Evolutionary conservation across 2,797 vertebrate species (phyloP).

Genomic region (Parauchenoglanis ngamensis): DNA sequence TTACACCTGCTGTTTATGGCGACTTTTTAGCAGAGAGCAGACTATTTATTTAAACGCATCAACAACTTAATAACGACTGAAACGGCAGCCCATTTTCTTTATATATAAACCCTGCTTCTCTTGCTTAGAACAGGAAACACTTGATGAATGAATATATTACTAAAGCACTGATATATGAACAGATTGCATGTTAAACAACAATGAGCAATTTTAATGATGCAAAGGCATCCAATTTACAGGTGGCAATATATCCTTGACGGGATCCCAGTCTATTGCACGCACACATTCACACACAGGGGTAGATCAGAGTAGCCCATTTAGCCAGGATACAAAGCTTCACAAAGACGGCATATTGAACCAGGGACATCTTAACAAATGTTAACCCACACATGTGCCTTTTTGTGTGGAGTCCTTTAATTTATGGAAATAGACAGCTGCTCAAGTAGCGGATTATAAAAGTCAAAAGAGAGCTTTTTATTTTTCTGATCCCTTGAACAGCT

Average conservation of each 20-base stretch:
- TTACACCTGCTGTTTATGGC: background rate
- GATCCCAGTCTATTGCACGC: background rate
- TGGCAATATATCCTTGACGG: background rate
- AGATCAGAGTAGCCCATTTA: background rate
- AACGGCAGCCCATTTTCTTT: background rate
- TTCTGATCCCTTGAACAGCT: background rate
- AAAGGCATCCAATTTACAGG: background rate
- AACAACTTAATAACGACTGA: background rate
- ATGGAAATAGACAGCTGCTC: background rate
- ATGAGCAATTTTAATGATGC: background rate
- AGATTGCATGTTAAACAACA: background rate
- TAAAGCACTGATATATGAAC: background rate
- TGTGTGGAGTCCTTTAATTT: background rate
- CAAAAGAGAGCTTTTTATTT: background rate
- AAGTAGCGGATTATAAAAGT: background rate
- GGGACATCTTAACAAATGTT: background rate
- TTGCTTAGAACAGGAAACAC: background rate
- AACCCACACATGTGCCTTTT: background rate
- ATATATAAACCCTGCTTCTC: background rate
- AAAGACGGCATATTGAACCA: background rate
- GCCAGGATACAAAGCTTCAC: background rate
- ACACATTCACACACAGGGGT: background rate
- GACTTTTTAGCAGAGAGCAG: too few species aligned
- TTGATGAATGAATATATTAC: background rate
- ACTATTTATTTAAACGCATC: background rate